Percentiles rank a stretch among this genome's conserved stretches.
Evolutionary conservation across 1,140 invertebrate genomes (phyloP).

Genomic region (Andricus grossulariae): DNA sequence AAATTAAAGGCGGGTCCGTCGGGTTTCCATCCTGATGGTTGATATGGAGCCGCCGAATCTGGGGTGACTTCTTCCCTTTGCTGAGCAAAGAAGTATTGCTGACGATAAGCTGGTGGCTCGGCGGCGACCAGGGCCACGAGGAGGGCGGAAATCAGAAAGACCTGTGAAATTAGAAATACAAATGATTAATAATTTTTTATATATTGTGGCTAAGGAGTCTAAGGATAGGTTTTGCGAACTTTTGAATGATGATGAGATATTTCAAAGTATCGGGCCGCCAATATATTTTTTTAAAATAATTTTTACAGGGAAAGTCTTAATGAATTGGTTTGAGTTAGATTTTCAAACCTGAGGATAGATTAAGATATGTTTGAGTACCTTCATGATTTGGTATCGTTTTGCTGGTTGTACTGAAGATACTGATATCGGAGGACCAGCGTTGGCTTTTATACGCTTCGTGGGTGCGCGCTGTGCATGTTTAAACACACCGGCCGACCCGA

Average conservation of each 20-base stretch:
- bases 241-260: neutral
- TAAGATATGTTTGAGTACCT: constrained; percentile 59
- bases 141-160: constrained; percentile 58
- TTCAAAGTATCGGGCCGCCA: neutral
- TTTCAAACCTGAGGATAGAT: too few relatives aligned
- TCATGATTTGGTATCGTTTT: constrained; percentile 64
- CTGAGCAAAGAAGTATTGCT: constrained; percentile 67
- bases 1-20: constrained; percentile 77
- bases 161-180: constrained; percentile 46
- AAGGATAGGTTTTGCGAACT: neutral
- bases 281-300: too few relatives aligned
- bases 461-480: constrained; percentile 68
- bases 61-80: constrained; percentile 53
- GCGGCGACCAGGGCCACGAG: constrained; percentile 59
- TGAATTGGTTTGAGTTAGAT: too few relatives aligned
- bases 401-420: constrained; percentile 65
- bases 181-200: neutral
- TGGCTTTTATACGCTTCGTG: constrained; percentile 68
- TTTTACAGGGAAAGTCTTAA: too few relatives aligned
- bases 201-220: neutral
- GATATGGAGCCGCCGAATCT: constrained; percentile 71
- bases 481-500: constrained; percentile 49
- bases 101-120: constrained; percentile 64
- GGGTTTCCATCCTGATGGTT: constrained; percentile 77
- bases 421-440: constrained; percentile 63